Conservation (phyloP, 2,113 vertebrate species). For the Neogale vison region DNA sequence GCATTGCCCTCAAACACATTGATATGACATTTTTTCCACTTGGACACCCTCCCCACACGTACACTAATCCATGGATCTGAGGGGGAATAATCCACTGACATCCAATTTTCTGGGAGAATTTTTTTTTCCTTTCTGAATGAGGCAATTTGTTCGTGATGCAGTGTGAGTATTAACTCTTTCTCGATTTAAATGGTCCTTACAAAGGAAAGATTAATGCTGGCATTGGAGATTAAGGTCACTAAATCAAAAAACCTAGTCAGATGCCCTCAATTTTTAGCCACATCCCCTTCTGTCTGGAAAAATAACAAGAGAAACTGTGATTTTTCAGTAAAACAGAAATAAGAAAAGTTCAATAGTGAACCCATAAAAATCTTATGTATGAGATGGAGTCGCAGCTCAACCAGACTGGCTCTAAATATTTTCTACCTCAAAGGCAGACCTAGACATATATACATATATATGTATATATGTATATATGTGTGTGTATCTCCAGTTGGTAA, state of each 20-base stretch:
- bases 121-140: conserved; percentile 64
- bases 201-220: conserved; percentile 61
- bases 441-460: neutral
- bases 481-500: neutral
- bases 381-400: neutral
- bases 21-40: conserved; percentile 75
- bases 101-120: conserved; percentile 76
- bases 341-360: conserved; percentile 13
- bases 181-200: conserved; percentile 52
- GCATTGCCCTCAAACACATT: conserved; percentile 37
- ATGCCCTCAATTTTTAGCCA: conserved; percentile 50
- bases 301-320: neutral
- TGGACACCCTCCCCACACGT: conserved; percentile 69
- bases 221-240: conserved; percentile 42
- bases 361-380: neutral
- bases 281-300: conserved; percentile 17
- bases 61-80: conserved; percentile 80
- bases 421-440: neutral
- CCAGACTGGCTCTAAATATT: neutral
- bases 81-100: conserved; percentile 80
- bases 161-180: conserved; percentile 78
- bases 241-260: conserved; percentile 55
- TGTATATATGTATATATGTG: neutral
- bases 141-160: conserved; percentile 70
- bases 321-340: neutral